Evolutionary conservation across 2,113 vertebrate species (phyloP).

Genomic region (Nerophis ophidion): DNA sequence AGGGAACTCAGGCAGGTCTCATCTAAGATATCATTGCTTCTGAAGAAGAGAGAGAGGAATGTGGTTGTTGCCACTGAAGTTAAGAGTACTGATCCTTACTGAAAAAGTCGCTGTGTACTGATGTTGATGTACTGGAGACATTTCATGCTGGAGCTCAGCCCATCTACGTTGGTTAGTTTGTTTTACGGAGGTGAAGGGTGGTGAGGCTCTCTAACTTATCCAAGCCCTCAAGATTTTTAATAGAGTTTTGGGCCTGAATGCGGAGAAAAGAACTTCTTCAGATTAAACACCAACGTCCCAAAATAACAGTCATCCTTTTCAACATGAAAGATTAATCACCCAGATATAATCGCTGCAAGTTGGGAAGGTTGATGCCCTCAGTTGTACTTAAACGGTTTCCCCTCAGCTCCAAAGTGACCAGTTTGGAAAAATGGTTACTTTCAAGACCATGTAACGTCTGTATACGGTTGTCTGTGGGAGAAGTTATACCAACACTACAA

Average conservation of each 20-base stretch:
- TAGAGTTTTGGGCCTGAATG: conserved; percentile 79
- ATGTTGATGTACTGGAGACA: conserved; percentile 85
- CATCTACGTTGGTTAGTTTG: conserved; percentile 75
- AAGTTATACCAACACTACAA: conserved; percentile 6
- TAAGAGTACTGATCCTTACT: neutral
- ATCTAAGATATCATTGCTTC: conserved; percentile 62
- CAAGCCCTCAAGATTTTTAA: conserved; percentile 78
- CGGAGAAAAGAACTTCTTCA: neutral
- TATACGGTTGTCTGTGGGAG: conserved; percentile 78
- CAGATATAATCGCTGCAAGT: conserved; percentile 80
- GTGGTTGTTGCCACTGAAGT: neutral
- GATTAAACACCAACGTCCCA: neutral
- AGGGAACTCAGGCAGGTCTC: conserved; percentile 42
- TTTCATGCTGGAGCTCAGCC: conserved; percentile 79
- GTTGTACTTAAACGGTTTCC: conserved; percentile 79
- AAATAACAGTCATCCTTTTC: neutral
- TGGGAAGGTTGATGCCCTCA: conserved; percentile 77
- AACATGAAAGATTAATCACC: conserved; percentile 66
- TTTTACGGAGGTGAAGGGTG: conserved; percentile 88
- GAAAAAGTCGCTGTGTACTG: conserved; percentile 39
- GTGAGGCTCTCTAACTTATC: conserved; percentile 73
- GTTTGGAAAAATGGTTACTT: conserved; percentile 63
- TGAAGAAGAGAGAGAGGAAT: conserved; percentile 17
- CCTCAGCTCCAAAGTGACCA: conserved; percentile 83
- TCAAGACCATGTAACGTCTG: conserved; percentile 66